Percentiles rank a stretch among this genome's conserved stretches.
phyloP scores from a whole-genome alignment of 2,113 vertebrate species.

The Bettongia penicillata region DNA sequence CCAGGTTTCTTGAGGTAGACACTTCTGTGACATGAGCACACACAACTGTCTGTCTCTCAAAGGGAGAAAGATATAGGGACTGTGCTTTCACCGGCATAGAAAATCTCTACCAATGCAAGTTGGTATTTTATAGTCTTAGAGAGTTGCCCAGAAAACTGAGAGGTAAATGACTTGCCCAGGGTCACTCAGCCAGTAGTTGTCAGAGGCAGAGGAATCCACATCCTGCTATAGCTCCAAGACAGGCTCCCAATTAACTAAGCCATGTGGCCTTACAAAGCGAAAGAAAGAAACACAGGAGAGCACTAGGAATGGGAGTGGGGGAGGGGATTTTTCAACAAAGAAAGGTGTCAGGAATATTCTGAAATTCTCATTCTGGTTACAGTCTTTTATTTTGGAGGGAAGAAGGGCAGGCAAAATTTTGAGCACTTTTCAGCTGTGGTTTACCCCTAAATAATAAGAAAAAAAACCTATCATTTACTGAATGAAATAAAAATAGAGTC shows the following conservation, averaged over 20 bases:
- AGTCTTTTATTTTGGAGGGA: neutral
- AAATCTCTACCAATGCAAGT: neutral
- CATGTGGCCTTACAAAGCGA: neutral
- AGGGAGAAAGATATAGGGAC: neutral
- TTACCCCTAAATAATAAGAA: constrained; percentile 48
- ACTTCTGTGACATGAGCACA: neutral
- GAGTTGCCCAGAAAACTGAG: neutral
- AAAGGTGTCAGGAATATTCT: neutral
- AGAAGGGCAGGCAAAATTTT: constrained; percentile 14
- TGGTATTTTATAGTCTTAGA: neutral
- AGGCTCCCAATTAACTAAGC: neutral
- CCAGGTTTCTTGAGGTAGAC: neutral
- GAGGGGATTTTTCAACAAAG: neutral
- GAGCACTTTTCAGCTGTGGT: constrained; percentile 12
- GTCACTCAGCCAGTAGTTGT: neutral
- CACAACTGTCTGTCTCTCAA: neutral
- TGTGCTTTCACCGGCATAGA: neutral
- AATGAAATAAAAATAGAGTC: neutral
- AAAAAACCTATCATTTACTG: constrained; percentile 11
- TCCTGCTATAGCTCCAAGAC: neutral
- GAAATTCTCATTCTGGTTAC: neutral
- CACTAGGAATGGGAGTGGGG: neutral
- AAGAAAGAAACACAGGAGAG: neutral
- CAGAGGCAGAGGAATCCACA: neutral
- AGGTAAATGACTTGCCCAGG: neutral